Evolutionary conservation across 2,888 invertebrate species (phyloP).

Genomic region (Argyresthia albistria): DNA sequence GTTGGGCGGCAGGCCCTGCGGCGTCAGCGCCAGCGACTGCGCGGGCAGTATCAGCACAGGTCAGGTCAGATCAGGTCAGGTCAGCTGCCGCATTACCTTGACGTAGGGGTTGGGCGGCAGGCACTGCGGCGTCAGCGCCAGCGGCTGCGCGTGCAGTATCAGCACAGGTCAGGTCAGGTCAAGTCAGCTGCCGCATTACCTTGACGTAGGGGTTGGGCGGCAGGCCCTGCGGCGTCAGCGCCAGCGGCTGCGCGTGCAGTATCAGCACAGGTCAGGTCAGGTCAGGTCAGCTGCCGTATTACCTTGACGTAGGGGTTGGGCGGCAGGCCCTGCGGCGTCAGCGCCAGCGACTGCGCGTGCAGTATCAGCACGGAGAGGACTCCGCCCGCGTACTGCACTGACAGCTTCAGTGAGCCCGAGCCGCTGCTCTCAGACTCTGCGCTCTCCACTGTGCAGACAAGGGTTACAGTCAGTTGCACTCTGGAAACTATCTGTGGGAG

Average conservation of each 20-base stretch:
- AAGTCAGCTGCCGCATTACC: too few species aligned
- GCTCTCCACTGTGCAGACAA: not conserved
- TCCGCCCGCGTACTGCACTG: conserved; percentile 62
- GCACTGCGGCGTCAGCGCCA: conserved; percentile 83
- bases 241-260: conserved; percentile 92
- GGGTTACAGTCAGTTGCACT: not conserved
- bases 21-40: conserved; percentile 85
- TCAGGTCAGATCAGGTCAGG: too few species aligned
- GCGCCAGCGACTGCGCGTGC: conserved; percentile 91
- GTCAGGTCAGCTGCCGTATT: too few species aligned
- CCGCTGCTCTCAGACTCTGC: conserved; percentile 43
- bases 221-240: conserved; percentile 82
- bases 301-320: conserved; percentile 93
- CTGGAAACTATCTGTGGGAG: too few species aligned
- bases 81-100: too few species aligned
- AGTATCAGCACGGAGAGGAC: conserved; percentile 72
- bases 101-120: conserved; percentile 92
- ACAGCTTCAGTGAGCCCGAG: conserved; percentile 57
- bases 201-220: conserved; percentile 93
- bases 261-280: conserved; percentile 69
- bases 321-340: conserved; percentile 84
- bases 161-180: too few species aligned
- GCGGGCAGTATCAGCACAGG: conserved; percentile 86
- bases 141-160: conserved; percentile 89
- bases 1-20: conserved; percentile 87